These are phyloP conservation scores for Nipponacmea schrenckii DNA, from an alignment of 2,888 invertebrate species.

Conservation along the genomic window DNA sequence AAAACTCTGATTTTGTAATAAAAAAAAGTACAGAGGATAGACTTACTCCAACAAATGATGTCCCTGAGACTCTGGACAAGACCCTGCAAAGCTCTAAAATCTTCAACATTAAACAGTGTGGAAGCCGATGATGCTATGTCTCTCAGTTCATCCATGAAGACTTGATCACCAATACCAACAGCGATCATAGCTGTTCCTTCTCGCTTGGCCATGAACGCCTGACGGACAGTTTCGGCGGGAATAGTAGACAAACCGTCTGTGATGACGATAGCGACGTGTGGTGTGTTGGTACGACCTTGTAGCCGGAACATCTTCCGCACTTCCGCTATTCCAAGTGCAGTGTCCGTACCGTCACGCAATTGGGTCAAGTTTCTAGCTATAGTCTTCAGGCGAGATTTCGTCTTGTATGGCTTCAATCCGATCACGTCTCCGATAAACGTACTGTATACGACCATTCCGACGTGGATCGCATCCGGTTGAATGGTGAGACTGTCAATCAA, in stretches of 20 bases:
- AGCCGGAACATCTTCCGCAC: constrained; percentile 38
- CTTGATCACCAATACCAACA: constrained; percentile 49
- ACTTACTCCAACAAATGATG: constrained; percentile 31
- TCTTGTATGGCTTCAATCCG: constrained; percentile 46
- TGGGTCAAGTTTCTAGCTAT: constrained; percentile 42
- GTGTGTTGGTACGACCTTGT: constrained; percentile 42
- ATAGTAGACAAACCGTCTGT: constrained; percentile 52
- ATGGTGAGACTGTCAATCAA: constrained; percentile 52
- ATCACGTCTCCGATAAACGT: constrained; percentile 44
- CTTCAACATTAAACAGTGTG: constrained; percentile 26
- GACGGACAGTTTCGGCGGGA: constrained; percentile 41
- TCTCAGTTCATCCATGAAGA: constrained; percentile 46
- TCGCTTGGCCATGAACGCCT: constrained; percentile 27
- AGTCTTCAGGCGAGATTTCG: constrained; percentile 43
- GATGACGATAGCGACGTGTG: constrained; percentile 53
- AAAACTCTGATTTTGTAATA: no score
- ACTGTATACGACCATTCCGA: constrained; percentile 53
- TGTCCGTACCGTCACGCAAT: constrained; percentile 52
- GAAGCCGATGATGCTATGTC: constrained; percentile 41
- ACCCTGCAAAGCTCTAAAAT: constrained; percentile 27
- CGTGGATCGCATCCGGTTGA: constrained; percentile 47
- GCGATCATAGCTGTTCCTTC: constrained; percentile 48
- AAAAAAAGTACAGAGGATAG: neutral
- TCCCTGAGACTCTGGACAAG: constrained; percentile 29
- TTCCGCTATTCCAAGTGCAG: constrained; percentile 44